Base-by-base conservation (phyloP, 23 tunicate genomes). In the Clavelina lepadiformis region DNA sequence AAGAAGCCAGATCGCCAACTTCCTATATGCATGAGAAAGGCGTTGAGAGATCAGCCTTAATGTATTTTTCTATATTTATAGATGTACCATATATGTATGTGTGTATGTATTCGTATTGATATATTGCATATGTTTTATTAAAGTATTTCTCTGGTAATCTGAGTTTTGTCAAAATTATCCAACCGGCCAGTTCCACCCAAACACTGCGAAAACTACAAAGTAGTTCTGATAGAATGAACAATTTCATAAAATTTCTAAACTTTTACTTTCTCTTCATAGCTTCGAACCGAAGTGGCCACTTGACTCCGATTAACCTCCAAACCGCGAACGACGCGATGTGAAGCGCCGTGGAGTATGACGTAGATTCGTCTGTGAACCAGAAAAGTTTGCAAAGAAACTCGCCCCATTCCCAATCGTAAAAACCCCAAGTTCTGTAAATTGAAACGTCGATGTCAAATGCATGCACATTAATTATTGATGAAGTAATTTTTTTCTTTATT, bases 271-370 rank as follows among this genome's bases (percentile, higher is more conserved):
- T 76, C 31, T 54, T 46, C 18, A 65, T 49, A 2, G 46, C 35
- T 54, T 53, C 72, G 20, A 63, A 25, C 6, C 24, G n/a, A 36
- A 32, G 20, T 6, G 82, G 82, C 73, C 82, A 76, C 46, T 51
- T 76, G 37, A 76, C 69, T 23, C 82, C 82, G 33, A 76, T 51
- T 19, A 36, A 65, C 36, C 82, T 47, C 82, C 82, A 76, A 3
- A 76, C 61, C 18, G 82, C 82, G 62, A 76, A 76, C 19, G 72
- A 76, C 25, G 82, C 82, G 26, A 76, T 65, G 34, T 76, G 82
- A 34, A 64, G 33, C 38, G 82, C 72, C 33, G 82, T 76, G 31
- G 72, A 76, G 45, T 76, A 76, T 27, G 82, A 63, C 33, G 82
- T 76, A 3, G 82, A 76, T 52, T 63, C 82, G 53, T 76, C 82